Percentiles rank a stretch among this genome's conserved stretches.
phyloP scores from a whole-genome alignment of 1,140 invertebrate species.

The Planococcus citri region DNA sequence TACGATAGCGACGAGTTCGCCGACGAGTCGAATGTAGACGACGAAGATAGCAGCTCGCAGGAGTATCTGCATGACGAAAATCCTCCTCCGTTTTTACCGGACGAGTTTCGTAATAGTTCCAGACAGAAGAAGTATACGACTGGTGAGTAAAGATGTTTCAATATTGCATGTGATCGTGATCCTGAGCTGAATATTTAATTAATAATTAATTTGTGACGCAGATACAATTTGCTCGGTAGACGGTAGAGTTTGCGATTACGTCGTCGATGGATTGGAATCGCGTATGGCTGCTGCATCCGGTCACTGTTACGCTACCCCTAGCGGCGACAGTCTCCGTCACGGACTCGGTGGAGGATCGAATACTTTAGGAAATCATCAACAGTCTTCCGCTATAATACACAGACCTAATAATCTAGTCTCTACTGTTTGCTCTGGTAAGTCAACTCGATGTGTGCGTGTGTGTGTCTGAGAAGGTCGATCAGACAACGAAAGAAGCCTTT shows the following conservation, averaged over 20 bases:
- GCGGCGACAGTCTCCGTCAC: neutral
- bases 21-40: constrained; percentile 36
- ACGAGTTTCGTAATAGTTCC: constrained; percentile 28
- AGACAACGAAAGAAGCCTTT: too few species aligned
- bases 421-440: neutral
- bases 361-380: neutral
- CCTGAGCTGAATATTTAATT: too few species aligned
- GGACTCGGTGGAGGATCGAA: neutral
- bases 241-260: constrained; percentile 26
- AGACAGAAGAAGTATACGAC: constrained; percentile 22
- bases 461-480: neutral
- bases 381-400: neutral
- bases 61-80: constrained; percentile 40
- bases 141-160: constrained; percentile 11
- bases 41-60: constrained; percentile 44
- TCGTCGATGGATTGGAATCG: constrained; percentile 26
- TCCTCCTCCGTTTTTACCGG: constrained; percentile 26
- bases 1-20: constrained; percentile 53
- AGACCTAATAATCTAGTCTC: constrained; percentile 15
- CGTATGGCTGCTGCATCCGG: constrained; percentile 25
- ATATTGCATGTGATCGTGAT: too few species aligned
- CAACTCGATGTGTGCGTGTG: neutral
- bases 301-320: constrained; percentile 23
- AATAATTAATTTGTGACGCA: too few species aligned
- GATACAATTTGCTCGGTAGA: constrained; percentile 20